Evolutionary conservation across 2,797 vertebrate genomes (phyloP).

Genomic region (Acanthornis magna): DNA sequence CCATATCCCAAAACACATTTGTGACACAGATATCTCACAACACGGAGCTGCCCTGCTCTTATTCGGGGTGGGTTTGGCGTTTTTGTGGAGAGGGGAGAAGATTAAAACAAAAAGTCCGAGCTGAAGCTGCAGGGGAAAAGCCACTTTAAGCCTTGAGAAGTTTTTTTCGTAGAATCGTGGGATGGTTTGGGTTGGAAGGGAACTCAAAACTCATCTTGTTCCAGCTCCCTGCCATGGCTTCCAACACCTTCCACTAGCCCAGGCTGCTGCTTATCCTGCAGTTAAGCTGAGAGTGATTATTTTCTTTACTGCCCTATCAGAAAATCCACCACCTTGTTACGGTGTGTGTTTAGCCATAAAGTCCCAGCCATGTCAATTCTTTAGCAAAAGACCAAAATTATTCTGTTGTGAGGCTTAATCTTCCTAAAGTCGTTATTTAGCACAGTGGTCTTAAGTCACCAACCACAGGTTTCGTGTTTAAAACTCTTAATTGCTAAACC

Average conservation of each 20-base stretch:
- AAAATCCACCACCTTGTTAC: slow-evolving; percentile 37
- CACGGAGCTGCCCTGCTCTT: rapidly evolving
- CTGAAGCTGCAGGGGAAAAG: background rate
- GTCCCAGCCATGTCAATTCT: background rate
- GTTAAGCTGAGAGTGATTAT: slow-evolving; percentile 60
- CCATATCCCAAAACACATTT: rapidly evolving
- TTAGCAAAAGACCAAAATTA: slow-evolving; percentile 56
- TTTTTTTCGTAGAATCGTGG: background rate
- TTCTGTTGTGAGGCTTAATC: slow-evolving; percentile 53
- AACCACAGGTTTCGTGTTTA: slow-evolving; percentile 37
- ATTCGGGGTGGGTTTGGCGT: background rate
- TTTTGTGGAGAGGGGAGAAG: background rate
- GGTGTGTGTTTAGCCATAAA: slow-evolving; percentile 65
- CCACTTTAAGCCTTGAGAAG: background rate
- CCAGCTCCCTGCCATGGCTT: background rate
- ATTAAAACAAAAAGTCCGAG: background rate
- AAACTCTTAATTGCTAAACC: slow-evolving; percentile 17
- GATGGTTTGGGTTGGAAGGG: background rate
- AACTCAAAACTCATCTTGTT: background rate
- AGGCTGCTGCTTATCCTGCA: slow-evolving; percentile 19
- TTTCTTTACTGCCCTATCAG: slow-evolving; percentile 63
- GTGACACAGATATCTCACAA: rapidly evolving
- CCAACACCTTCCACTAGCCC: background rate
- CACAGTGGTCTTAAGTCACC: slow-evolving; percentile 32
- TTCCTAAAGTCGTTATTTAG: slow-evolving; percentile 54